These are phyloP conservation scores for Tryphoninae sp. DNA, from an alignment of 2,888 invertebrate genomes.

Conservation along the genomic window DNA sequence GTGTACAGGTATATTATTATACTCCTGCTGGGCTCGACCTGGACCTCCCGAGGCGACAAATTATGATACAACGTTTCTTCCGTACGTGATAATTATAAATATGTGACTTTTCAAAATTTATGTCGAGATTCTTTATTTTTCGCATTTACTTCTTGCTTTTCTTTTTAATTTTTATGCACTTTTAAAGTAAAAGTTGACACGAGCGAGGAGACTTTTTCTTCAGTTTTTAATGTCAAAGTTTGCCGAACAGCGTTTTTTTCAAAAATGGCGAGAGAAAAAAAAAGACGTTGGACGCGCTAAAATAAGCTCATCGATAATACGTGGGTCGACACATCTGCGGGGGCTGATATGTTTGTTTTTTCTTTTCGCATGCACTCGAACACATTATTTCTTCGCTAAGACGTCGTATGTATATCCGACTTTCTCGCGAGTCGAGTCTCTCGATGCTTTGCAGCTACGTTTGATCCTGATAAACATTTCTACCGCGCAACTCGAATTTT, in stretches of 20 bases:
- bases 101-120: no score
- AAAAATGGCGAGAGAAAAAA: background rate
- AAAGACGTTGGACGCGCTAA: background rate
- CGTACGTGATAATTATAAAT: background rate
- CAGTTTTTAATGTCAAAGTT: background rate
- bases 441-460: constrained; percentile 15
- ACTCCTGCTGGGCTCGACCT: background rate
- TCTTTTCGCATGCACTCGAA: constrained; percentile 18
- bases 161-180: no score
- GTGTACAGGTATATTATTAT: background rate
- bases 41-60: constrained; percentile 25
- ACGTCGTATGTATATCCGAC: background rate
- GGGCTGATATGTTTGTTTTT: constrained; percentile 23
- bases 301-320: constrained; percentile 26
- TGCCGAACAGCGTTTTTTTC: no score
- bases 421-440: background rate
- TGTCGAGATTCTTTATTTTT: no score
- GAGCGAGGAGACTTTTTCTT: background rate
- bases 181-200: no score
- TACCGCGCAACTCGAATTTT: background rate
- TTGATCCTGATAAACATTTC: constrained; percentile 27
- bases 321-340: background rate
- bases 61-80: background rate
- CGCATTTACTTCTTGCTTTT: no score
- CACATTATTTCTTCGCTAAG: constrained; percentile 15